phyloP scores from a whole-genome alignment of 2,888 invertebrate genomes.

The Ceraclea dissimilis region DNA sequence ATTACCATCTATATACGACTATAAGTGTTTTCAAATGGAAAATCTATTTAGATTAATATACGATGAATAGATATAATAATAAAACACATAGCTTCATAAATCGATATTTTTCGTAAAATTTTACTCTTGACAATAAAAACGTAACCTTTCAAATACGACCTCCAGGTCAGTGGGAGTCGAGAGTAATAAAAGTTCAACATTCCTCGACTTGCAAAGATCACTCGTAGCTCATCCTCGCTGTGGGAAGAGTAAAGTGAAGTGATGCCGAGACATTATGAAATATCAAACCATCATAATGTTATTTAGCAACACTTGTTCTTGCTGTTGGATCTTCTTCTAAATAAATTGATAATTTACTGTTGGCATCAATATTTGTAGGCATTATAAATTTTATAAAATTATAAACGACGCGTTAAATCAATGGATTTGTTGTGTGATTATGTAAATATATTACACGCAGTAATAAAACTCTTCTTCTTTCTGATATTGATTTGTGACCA shows the following conservation, averaged over 20 bases:
- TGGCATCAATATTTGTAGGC: neutral
- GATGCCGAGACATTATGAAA: neutral
- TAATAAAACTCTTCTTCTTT: too few relatives aligned
- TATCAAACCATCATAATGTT: neutral
- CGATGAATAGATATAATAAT: too few relatives aligned
- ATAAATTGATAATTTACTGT: neutral
- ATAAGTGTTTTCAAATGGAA: too few relatives aligned
- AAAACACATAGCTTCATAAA: neutral
- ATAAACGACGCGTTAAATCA: too few relatives aligned
- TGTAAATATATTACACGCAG: too few relatives aligned
- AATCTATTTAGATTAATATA: too few relatives aligned
- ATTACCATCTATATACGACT: too few relatives aligned
- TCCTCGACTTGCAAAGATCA: constrained; percentile 10
- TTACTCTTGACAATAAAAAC: constrained; percentile 10
- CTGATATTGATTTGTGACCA: too few relatives aligned
- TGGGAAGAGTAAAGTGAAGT: neutral
- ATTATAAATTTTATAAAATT: too few relatives aligned
- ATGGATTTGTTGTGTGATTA: too few relatives aligned
- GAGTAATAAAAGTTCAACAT: constrained; percentile 9
- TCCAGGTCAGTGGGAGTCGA: constrained; percentile 11
- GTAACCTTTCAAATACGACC: constrained; percentile 13
- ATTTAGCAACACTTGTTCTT: neutral
- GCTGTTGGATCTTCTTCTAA: neutral
- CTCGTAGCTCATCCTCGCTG: neutral
- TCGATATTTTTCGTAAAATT: neutral